Conservation (phyloP, 2,888 invertebrate species). For the Thysanoteuthis rhombus region DNA sequence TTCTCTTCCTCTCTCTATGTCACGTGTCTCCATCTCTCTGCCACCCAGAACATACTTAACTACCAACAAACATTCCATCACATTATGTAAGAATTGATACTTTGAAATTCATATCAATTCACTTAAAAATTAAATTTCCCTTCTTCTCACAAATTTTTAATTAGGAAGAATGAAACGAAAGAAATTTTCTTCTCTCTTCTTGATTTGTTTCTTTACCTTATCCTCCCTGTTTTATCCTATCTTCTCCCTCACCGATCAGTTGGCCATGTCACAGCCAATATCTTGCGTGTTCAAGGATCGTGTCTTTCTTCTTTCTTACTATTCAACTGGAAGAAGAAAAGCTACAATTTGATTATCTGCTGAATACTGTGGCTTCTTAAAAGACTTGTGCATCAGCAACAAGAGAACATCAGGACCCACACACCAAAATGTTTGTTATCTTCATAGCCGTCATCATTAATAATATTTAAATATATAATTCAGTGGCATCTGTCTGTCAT, state of each 20-base stretch:
- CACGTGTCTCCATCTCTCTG: background rate
- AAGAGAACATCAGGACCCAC: background rate
- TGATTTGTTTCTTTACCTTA: background rate
- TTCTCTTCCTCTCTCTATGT: too few relatives aligned
- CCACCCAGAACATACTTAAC: background rate
- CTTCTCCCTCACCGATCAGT: background rate
- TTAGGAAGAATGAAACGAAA: background rate
- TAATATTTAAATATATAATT: too few relatives aligned
- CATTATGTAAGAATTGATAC: background rate
- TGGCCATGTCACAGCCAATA: background rate
- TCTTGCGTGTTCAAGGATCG: background rate
- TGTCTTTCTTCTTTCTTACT: background rate
- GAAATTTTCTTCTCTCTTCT: background rate
- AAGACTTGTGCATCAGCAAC: background rate
- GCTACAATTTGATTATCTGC: background rate
- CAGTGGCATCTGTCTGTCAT: too few relatives aligned
- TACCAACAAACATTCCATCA: background rate
- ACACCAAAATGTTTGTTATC: background rate
- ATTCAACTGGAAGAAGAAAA: background rate
- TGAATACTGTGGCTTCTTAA: background rate
- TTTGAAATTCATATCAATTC: background rate
- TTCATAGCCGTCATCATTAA: too few relatives aligned
- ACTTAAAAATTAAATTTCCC: constrained; percentile 12
- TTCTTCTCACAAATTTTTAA: background rate
- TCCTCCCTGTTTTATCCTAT: background rate